Evolutionary conservation across 2,797 vertebrate genomes (phyloP).

Genomic region (Hemibagrus guttatus): DNA sequence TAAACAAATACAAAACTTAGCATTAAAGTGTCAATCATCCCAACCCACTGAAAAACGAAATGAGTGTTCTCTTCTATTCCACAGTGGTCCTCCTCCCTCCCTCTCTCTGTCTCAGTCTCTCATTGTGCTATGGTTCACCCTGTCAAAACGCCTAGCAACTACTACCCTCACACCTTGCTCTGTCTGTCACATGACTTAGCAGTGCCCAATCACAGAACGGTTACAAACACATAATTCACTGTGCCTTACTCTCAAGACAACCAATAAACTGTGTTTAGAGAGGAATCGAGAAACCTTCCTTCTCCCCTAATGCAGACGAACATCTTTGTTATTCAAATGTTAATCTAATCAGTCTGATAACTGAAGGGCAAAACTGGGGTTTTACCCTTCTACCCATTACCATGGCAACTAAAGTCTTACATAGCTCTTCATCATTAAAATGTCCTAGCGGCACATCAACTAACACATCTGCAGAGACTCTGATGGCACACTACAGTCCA

Average conservation of each 20-base stretch:
- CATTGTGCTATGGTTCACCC: constrained; percentile 50
- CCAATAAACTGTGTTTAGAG: constrained; percentile 53
- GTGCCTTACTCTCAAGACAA: constrained; percentile 43
- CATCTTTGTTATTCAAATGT: constrained; percentile 34
- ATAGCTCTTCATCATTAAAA: constrained; percentile 36
- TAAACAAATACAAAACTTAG: constrained; percentile 36
- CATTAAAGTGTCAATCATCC: constrained; percentile 19
- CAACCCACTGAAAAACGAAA: constrained; percentile 29
- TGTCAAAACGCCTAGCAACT: constrained; percentile 60
- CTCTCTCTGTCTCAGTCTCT: constrained; percentile 50
- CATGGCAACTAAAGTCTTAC: constrained; percentile 56
- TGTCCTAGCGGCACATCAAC: constrained; percentile 36
- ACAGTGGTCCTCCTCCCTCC: constrained; percentile 44
- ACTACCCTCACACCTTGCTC: constrained; percentile 49
- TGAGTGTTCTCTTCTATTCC: constrained; percentile 41
- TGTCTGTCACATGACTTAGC: constrained; percentile 51
- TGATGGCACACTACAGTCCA: constrained; percentile 30
- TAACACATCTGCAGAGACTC: constrained; percentile 32
- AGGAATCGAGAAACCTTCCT: constrained; percentile 30
- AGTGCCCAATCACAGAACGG: constrained; percentile 51
- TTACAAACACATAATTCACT: constrained; percentile 46
- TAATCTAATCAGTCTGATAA: constrained; percentile 45
- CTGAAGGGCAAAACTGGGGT: constrained; percentile 31
- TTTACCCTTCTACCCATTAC: constrained; percentile 31
- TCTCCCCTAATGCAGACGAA: constrained; percentile 21